Evolutionary conservation across 2,797 vertebrate species (phyloP), one percentile per base, ranked within the genome.

Genomic region (Enoplosus armatus): DNA sequence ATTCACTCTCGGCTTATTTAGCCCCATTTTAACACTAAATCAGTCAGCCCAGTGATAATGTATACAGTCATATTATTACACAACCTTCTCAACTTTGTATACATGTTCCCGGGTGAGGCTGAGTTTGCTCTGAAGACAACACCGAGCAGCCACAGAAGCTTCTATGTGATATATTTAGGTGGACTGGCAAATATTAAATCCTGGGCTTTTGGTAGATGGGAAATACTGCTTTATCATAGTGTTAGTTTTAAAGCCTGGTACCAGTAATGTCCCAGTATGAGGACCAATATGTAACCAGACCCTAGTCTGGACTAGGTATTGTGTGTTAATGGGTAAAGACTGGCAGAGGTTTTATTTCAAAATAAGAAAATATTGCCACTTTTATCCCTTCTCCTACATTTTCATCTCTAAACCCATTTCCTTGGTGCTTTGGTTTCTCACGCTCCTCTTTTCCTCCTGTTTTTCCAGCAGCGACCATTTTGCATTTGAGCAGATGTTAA

Each of bases 401-500:
- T 50, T 39, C 7, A 62, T n/a, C 26, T 68, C 61, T 54, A 45
- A 72, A 71, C 16, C 11, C 8, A 1, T 61, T 18, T 51, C 60
- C 33, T 31, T 43, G 27, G 45, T 54, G 54, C 43, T 73, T 80
- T 77, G 51, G 41, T 50, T 75, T 84, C n/a, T 31, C 27, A 79
- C 81, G 2, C 87, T 77, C 29, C 45, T 4, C 0, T 45, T 75
- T 24, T 29, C 4, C 3, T 59, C 41, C 24, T 39, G 20, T 63
- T 58, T 54, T 11, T 24, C 48, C 54, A 33, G 39, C 73, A 66
- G 65, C 35, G 54, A 63, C 55, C 58, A 22, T 45, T 68, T 58
- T 66, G 71, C 72, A 73, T 54, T 41, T 65, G 70, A 79, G 62
- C 75, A 76, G 64, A 79, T 72, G 64, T 81, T 39, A n/a, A 64